Evolutionary conservation across 2,113 vertebrate species (phyloP), one percentile per base, ranked within the genome.

Genomic region (Bagarius yarrelli): DNA sequence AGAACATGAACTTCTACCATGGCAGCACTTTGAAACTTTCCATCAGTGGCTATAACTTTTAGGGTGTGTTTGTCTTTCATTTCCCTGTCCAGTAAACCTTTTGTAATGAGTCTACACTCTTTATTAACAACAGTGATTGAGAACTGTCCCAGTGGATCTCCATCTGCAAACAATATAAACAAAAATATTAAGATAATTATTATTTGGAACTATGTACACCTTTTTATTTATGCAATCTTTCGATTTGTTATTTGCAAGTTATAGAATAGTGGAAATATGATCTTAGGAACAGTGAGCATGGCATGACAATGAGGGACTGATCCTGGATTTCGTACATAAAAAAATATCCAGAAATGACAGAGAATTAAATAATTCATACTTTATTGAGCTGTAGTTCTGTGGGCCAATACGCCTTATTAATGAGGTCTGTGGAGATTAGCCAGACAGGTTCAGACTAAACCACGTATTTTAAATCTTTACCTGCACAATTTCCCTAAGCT

Each of bases 91-190:
- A 99, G 90, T 25, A 87, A 88, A 27, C 94, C 95, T 87, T 94
- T 96, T 1, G 95, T 91, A 64, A 93, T 93, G 84, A 99, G 86
- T 40, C 90, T 95, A 96, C 98, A 98, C 79, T 96, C 83, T 0
- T 95, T 94, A 15, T 93, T 94, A 1, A 87, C 87, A 83, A 94
- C 91, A 71, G 92, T 87, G 87, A 98, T 93, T 67, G 92, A 91
- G 70, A 99, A 99, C 81, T 96, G 96, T 52, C 95, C 97, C 76
- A 95, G 73, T 0, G 93, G 85, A 0, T 98, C 98, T 74, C 98
- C 98, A n/a, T 97, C 98, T 98, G 61, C 0, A 78, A 66, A 9
- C 59, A 78, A 52, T 23, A 34, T 23, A 50, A 30, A 14, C 16
- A 70, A 5, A 60, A 63, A 53, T 4, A 2, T 18, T 8, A 52